Base-by-base conservation (phyloP, 2,888 invertebrate species). In the Idaea straminata region DNA sequence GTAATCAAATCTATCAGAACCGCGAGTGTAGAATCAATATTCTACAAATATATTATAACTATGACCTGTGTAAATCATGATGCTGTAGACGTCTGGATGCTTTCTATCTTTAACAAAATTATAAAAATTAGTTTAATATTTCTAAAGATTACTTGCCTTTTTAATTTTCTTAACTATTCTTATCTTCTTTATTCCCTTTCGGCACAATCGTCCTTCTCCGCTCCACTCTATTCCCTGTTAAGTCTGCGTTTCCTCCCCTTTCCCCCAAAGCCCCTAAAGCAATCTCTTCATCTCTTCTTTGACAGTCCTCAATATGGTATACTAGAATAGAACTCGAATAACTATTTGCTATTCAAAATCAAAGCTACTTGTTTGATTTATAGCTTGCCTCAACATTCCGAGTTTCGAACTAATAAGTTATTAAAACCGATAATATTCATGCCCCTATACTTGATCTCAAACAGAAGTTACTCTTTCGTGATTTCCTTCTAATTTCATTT, bases 401-500 rank as follows among this genome's bases (percentile, higher is more conserved):
- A 15, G 4, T 15, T 58, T 7, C 58, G 15, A 58, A 58, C 58
- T 58, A 15, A 58, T 58, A 58, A 67, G 63, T 64, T 66, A 69
- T 72, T 66, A 71, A 67, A 63, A 62, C 64, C 61, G 59, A 64
- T 68, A 70, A 62, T 67, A 73, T 66, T 66, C 65, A 69, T 67
- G 15, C 4, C 36, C 36, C 15, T 36, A 69, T 62, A 36, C 59
- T 69, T 66, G 66, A 73, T 74, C 69, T 73, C 76, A 77, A 79
- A 77, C 73, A 76, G 69, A 72, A 79, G 69, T 76, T 77, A 75
- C 75, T 68, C 69, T 61, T 74, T 70, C 66, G 15, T 68, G 70
- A 76, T 80, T 83, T 79, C 75, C 76, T 76, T 79, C 73, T 78
- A 81, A 83, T 83, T 80, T 79, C 76, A 71, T 78, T 69, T 73